A percentile compares a stretch with the other conserved stretches of the same genome.
These are phyloP conservation scores for Lucilia cuprina DNA, from an alignment of 1,140 invertebrate genomes.

Conservation along the genomic window DNA sequence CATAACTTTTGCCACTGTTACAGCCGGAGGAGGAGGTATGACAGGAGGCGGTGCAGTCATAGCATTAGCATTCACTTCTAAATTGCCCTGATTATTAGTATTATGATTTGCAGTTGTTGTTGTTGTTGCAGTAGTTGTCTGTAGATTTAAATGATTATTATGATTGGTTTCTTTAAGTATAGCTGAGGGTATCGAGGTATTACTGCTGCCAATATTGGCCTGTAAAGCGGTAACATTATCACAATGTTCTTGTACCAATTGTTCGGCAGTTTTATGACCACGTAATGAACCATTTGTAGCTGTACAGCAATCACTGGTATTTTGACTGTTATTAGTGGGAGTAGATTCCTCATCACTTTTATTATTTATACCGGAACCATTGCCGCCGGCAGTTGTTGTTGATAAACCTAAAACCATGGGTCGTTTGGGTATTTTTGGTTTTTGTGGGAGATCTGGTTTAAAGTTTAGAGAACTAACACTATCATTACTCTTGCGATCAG, in stretches of 20 bases:
- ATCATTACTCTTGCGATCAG: conserved; percentile 56
- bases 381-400: conserved; percentile 35
- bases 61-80: conserved; percentile 35
- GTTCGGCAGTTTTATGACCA: conserved; percentile 27
- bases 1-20: neutral
- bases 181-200: conserved; percentile 29
- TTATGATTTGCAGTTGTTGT: neutral
- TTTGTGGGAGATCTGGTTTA: conserved; percentile 57
- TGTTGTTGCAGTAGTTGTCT: too few relatives aligned
- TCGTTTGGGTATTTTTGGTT: conserved; percentile 55
- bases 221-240: conserved; percentile 32
- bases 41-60: neutral
- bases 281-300: conserved; percentile 18
- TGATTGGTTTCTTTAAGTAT: conserved; percentile 25
- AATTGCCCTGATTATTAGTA: neutral
- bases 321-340: neutral
- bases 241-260: conserved; percentile 28
- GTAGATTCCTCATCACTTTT: conserved; percentile 9
- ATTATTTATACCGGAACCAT: neutral
- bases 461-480: conserved; percentile 54
- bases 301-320: neutral
- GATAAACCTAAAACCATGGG: conserved; percentile 48
- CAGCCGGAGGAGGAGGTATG: conserved; percentile 22
- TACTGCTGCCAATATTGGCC: conserved; percentile 24
- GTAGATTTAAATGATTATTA: conserved; percentile 8